A percentile compares a stretch with the other conserved stretches of the same genome.
Conservation (phyloP, 1,140 invertebrate species). For the Caerostris darwini region DNA sequence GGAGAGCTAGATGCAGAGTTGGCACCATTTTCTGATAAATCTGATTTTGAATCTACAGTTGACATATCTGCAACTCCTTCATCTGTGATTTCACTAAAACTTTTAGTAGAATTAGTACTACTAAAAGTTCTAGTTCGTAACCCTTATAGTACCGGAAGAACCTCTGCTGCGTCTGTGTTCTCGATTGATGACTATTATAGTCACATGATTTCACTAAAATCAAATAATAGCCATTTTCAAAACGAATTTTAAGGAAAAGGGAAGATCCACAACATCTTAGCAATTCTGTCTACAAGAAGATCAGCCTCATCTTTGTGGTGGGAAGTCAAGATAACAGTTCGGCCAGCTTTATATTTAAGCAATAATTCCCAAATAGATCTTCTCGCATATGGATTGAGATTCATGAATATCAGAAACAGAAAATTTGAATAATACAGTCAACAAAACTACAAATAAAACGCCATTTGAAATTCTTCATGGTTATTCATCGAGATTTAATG, state of each 20-base stretch:
- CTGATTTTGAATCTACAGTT: constrained; percentile 76
- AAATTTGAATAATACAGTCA: too few species aligned
- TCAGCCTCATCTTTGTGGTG: constrained; percentile 87
- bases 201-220: constrained; percentile 82
- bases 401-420: too few species aligned
- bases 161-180: constrained; percentile 62
- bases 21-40: constrained; percentile 74
- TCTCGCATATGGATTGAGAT: constrained; percentile 83
- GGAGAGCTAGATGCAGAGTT: constrained; percentile 60
- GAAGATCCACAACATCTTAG: constrained; percentile 86
- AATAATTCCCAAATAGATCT: constrained; percentile 85
- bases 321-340: constrained; percentile 88
- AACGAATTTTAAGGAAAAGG: constrained; percentile 86
- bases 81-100: constrained; percentile 77
- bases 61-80: constrained; percentile 79
- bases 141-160: constrained; percentile 55
- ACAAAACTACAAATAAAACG: too few species aligned
- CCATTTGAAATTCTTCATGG: too few species aligned
- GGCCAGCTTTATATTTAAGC: constrained; percentile 84
- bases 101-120: constrained; percentile 56
- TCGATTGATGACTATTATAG: constrained; percentile 68
- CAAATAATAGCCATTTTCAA: constrained; percentile 85
- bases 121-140: neutral
- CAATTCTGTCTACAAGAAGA: constrained; percentile 87
- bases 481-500: too few species aligned